Percentiles rank a stretch among this genome's conserved stretches.
Conservation (phyloP, 2,797 vertebrate genomes). For the Periparus ater region DNA sequence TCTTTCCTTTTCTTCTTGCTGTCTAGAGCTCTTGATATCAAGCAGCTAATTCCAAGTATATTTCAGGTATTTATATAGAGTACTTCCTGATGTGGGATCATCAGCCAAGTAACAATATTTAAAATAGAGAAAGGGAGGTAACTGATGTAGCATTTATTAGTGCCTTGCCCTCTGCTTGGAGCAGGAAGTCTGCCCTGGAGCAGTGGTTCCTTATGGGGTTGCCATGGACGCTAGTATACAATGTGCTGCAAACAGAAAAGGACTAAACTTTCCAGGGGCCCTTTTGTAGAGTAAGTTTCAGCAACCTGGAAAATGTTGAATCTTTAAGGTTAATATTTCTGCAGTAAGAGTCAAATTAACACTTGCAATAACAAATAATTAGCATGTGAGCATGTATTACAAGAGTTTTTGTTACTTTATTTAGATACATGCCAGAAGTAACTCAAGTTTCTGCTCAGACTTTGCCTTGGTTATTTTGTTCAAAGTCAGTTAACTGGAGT, state of each 20-base stretch:
- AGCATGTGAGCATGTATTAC: background rate
- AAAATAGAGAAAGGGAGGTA: background rate
- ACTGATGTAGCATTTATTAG: background rate
- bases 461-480: background rate
- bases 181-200: background rate
- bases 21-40: background rate
- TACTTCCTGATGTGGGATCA: background rate
- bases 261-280: background rate
- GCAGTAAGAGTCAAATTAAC: background rate
- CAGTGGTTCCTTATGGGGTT: background rate
- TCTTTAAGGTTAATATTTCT: background rate
- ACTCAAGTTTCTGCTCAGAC: background rate
- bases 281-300: background rate
- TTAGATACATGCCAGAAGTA: background rate
- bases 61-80: background rate
- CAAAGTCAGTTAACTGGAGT: background rate
- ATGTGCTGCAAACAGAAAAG: background rate
- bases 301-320: background rate
- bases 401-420: background rate
- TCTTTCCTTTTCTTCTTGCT: background rate
- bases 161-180: background rate
- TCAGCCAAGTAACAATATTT: background rate
- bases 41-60: background rate
- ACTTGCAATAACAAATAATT: background rate
- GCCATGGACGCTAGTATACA: background rate